A percentile compares a stretch with the other conserved stretches of the same genome.
These are phyloP conservation scores for Luidia sarsii DNA, from an alignment of 53 echinoderm and acorn worm species.

Conservation along the genomic window DNA sequence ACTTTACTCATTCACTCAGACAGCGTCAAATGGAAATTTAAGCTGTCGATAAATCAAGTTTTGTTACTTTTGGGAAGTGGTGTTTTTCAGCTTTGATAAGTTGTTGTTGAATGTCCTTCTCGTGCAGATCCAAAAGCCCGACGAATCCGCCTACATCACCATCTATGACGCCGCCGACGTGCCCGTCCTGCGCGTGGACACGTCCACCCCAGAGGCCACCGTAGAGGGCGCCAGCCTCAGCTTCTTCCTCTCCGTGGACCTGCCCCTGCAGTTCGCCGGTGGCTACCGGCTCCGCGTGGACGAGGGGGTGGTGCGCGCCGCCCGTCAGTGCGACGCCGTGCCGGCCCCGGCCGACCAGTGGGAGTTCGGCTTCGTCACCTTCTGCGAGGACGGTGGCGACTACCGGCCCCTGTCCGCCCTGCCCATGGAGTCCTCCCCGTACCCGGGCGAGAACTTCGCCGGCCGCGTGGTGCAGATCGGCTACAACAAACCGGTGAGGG, in stretches of 20 bases:
- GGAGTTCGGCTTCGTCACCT: constrained; percentile 48
- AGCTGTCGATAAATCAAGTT: too few relatives aligned
- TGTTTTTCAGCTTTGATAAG: too few relatives aligned
- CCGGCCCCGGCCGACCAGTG: constrained; percentile 29
- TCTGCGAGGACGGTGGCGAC: constrained; percentile 13
- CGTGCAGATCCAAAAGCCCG: constrained; percentile 43
- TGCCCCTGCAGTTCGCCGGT: constrained; percentile 36
- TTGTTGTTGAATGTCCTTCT: too few relatives aligned
- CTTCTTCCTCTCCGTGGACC: constrained; percentile 29
- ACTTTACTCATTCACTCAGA: too few relatives aligned
- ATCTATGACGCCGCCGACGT: constrained; percentile 19
- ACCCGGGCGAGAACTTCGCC: background rate
- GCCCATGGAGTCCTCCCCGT: constrained; percentile 30
- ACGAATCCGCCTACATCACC: constrained; percentile 34
- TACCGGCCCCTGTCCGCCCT: constrained; percentile 19
- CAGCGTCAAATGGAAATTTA: too few relatives aligned
- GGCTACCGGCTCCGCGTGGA: constrained; percentile 43
- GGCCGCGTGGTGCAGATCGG: constrained; percentile 30
- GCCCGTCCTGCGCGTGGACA: constrained; percentile 36
- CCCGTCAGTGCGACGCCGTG: constrained; percentile 37
- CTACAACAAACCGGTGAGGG: constrained; percentile 38
- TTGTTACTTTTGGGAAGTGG: too few relatives aligned
- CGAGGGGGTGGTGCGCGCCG: constrained; percentile 41
- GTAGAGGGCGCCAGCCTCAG: constrained; percentile 35
- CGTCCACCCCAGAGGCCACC: constrained; percentile 14